A percentile compares a stretch with the other conserved stretches of the same genome.
phyloP scores from a whole-genome alignment of 2,113 vertebrate species.

The Sturnus vulgaris region DNA sequence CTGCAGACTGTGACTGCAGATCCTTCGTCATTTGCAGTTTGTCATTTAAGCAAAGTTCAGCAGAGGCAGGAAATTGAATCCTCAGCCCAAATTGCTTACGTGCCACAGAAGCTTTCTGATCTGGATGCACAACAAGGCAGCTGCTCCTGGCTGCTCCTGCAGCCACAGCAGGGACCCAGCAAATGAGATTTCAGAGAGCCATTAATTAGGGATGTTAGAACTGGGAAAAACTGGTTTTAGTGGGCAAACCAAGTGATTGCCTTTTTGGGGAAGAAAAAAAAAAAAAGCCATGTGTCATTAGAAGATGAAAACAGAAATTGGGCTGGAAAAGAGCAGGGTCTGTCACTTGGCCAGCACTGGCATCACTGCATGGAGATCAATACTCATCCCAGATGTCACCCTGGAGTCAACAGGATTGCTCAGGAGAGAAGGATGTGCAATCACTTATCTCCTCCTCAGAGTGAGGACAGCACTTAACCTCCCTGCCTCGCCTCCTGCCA shows the following conservation, averaged over 20 bases:
- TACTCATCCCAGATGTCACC: neutral
- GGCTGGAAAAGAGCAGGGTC: neutral
- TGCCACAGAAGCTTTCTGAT: neutral
- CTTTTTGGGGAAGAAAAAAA: fast-evolving
- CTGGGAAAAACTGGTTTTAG: neutral
- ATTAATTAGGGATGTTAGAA: neutral
- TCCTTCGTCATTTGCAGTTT: neutral
- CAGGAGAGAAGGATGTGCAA: neutral
- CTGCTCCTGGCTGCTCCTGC: neutral
- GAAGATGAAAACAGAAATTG: neutral
- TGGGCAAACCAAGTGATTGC: neutral
- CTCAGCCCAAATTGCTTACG: neutral
- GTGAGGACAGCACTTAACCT: conserved; percentile 43
- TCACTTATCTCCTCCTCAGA: neutral
- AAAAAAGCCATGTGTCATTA: neutral
- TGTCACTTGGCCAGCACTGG: neutral
- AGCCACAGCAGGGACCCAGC: neutral
- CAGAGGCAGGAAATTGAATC: conserved; percentile 57
- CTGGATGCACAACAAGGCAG: neutral
- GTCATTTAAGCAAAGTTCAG: conserved; percentile 37
- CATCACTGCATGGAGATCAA: neutral
- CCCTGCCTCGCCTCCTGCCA: neutral
- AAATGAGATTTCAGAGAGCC: neutral
- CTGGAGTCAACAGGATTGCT: neutral
- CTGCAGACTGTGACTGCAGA: conserved; percentile 1